Base-by-base conservation (phyloP, 2,888 invertebrate species). In the Drosophila gaucha region DNA sequence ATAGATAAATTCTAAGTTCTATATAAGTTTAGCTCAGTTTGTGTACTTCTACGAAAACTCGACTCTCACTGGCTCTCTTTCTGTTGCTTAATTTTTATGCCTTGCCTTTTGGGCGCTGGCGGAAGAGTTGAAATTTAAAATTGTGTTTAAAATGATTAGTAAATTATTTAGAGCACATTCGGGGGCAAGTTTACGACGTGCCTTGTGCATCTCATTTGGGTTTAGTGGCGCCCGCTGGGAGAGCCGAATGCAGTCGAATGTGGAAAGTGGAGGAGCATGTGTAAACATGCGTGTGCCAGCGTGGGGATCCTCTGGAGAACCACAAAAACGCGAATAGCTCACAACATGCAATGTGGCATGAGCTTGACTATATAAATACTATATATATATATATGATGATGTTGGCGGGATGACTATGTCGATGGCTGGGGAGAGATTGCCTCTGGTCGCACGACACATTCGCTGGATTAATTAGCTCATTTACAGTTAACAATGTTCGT, bases 401-500 rank as follows among this genome's bases (percentile, higher is more conserved):
- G n/a, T n/a, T n/a, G n/a, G n/a, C n/a, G n/a, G n/a, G n/a, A n/a
- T n/a, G n/a, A n/a, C n/a, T n/a, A 9, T 12, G 2, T n/a, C 16
- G 16, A 2, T 33, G 26, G n/a, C 31, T 54, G 54, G 60, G 58
- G 70, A 59, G 56, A 64, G n/a, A n/a, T n/a, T n/a, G n/a, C n/a
- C n/a, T n/a, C n/a, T n/a, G n/a, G n/a, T n/a, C n/a, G n/a, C n/a
- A n/a, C n/a, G n/a, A n/a, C n/a, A n/a, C 64, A 64, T 85, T 88
- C 76, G 73, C 66, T 78, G 89, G 90, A 91, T 91, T 91, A 91
- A 91, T 91, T 90, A 90, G 76, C 88, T 87, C 89, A 89, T 90
- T 91, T 90, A 90, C 72, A 63, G 78, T 78, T 85, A 89, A 90
- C 91, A 91, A 90, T 90, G 90, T 90, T 89, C 89, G 91, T 90